Evolutionary conservation across 2,888 invertebrate genomes (phyloP), one percentile per base, ranked within the genome.

Genomic region (Physocephala rufipes): DNA sequence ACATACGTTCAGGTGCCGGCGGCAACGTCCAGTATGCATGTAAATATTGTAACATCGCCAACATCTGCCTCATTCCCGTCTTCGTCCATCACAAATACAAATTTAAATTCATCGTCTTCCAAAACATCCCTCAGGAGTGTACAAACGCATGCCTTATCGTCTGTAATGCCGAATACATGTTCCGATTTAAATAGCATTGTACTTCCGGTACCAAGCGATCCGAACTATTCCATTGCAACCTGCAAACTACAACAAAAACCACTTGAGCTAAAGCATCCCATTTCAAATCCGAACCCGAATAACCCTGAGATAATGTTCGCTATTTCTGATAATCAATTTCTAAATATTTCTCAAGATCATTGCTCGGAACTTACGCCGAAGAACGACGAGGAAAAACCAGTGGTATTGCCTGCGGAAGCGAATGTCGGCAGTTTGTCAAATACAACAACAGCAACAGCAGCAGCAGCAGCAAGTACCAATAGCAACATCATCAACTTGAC

Each of bases 331-430:
- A 84, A 80, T 77, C 83, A 83, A 72, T 84, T 82, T 76, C 80
- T 85, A 72, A 84, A 84, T 81, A 82, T 84, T 75, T 78, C 82
- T 61, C 81, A 83, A 80, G 85, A 85, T 78, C 80, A 77, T 75
- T 81, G 81, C 78, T 83, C 84, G 66, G 85, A 86, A 74, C 85
- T 82, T 74, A 82, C 83, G 74, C 83, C 86, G 75, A 83, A 85
- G 74, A 84, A 86, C 74, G 84, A 86, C 77, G 85, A 85, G 77
- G 85, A 85, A 77, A 84, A 84, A 76, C 82, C 85, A 76, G 84
- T 85, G 77, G 84, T 86, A 76, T 53, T 80, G 77, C 62, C 30
- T 19, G 49, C 61, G 61, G 26, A 19, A 36, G 36, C 68, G 62
- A n/a, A 7, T 16, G 24, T 45, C 67, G n/a, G n/a, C n/a, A 47